Evolutionary conservation across 2,113 vertebrate species (phyloP).

Genomic region (Puma concolor): DNA sequence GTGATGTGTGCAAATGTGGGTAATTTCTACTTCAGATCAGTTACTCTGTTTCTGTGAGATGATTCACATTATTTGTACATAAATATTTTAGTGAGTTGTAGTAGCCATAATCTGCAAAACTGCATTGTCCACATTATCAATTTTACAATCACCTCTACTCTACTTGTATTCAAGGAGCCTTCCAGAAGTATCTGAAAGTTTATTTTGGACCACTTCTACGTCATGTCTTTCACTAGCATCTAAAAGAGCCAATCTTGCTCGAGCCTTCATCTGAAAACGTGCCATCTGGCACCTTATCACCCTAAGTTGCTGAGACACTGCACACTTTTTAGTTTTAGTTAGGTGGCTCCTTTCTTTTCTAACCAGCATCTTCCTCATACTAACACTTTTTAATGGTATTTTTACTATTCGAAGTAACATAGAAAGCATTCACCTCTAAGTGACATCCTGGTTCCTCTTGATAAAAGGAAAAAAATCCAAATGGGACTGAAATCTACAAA

Average conservation of each 20-base stretch:
- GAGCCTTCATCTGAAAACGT: background rate
- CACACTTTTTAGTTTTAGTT: background rate
- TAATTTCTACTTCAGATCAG: background rate
- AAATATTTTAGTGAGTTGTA: background rate
- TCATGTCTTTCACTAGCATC: background rate
- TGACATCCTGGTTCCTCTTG: background rate
- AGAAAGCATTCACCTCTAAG: background rate
- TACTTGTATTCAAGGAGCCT: background rate
- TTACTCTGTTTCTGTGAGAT: background rate
- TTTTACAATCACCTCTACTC: background rate
- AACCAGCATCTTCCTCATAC: background rate
- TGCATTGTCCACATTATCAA: background rate
- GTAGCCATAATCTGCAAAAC: background rate
- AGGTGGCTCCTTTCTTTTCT: background rate
- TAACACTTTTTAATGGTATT: background rate
- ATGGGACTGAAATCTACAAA: background rate
- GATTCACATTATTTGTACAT: background rate
- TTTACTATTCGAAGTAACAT: background rate
- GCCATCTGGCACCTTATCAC: background rate
- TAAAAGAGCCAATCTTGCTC: background rate
- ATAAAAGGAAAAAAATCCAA: slow-evolving; percentile 5
- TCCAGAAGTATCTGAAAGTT: background rate
- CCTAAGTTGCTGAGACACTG: background rate
- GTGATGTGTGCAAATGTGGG: background rate
- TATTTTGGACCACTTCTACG: background rate